A percentile compares a stretch with the other conserved stretches of the same genome.
phyloP scores from a whole-genome alignment of 2,113 vertebrate genomes.

The Dryoscopus gambensis region DNA sequence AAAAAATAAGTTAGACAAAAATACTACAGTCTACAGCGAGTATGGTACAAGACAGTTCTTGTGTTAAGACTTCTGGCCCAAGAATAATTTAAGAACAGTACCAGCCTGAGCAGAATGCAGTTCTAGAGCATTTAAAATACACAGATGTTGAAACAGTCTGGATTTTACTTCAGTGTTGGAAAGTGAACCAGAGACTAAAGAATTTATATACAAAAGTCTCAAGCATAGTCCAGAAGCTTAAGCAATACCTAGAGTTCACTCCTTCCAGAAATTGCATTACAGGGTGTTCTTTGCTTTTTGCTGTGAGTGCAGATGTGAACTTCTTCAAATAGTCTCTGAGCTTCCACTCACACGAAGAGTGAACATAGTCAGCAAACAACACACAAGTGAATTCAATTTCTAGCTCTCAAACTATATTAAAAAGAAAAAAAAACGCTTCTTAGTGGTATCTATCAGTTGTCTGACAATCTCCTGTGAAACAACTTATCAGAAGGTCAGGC shows the following conservation, averaged over 20 bases:
- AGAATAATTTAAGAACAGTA: neutral
- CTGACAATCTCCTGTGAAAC: neutral
- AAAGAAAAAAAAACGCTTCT: neutral
- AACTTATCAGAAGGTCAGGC: neutral
- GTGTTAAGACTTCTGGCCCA: neutral
- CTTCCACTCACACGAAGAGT: neutral
- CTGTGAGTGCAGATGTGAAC: neutral
- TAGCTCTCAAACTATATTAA: neutral
- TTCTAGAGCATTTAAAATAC: neutral
- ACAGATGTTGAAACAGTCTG: neutral
- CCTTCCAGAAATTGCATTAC: neutral
- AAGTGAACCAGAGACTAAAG: neutral
- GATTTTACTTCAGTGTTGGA: neutral
- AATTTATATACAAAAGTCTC: neutral
- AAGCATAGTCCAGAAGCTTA: neutral
- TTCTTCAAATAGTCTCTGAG: neutral
- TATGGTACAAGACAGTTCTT: neutral
- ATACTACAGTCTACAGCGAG: neutral
- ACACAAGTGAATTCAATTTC: neutral
- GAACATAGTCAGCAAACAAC: constrained; percentile 12
- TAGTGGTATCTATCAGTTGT: neutral
- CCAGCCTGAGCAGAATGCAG: neutral
- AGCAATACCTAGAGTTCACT: neutral
- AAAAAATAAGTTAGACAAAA: constrained; percentile 38
- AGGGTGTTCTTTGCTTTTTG: neutral